Conservation (phyloP, 2,113 vertebrate species). For the Climacteris rufus region DNA sequence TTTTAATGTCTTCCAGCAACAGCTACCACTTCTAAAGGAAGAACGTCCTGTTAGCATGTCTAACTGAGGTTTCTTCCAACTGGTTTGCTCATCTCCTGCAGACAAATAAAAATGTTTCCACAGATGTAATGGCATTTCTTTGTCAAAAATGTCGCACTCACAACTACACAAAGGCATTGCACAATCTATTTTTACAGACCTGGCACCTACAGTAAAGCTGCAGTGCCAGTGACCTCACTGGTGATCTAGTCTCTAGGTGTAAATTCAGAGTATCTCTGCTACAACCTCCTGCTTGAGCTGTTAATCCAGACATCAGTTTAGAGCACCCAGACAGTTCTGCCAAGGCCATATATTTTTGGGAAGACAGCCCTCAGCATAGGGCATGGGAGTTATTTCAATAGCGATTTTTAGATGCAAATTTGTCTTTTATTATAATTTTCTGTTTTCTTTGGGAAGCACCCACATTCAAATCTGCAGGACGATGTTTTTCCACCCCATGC, state of each 20-base stretch:
- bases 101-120: not conserved
- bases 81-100: not conserved
- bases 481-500: not conserved
- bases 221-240: not conserved
- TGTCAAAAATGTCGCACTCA: accelerated
- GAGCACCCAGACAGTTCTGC: not conserved
- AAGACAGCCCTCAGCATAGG: not conserved
- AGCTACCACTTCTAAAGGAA: not conserved
- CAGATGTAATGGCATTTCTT: not conserved
- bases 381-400: not conserved
- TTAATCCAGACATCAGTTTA: not conserved
- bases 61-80: not conserved
- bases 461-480: not conserved
- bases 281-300: not conserved
- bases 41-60: not conserved
- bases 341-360: not conserved
- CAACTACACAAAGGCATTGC: not conserved
- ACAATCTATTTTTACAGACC: not conserved
- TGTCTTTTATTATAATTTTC: not conserved
- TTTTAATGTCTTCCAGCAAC: not conserved
- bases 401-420: not conserved
- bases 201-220: not conserved
- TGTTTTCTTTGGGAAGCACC: not conserved
- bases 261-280: not conserved
- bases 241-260: not conserved